Conservation (phyloP, 2,888 invertebrate genomes). For the Omphaloscelis lunosa region DNA sequence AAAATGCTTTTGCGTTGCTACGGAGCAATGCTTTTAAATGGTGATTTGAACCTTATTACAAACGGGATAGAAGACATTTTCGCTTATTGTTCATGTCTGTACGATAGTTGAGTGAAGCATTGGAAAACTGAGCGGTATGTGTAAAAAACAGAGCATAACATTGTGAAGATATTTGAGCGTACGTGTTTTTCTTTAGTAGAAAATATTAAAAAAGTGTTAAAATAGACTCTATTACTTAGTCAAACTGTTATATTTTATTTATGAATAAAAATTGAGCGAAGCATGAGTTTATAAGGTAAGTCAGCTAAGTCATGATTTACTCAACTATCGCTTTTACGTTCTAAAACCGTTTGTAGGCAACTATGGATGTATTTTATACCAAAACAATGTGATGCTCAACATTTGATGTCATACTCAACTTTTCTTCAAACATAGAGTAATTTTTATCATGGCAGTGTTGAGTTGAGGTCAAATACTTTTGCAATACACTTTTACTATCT, state of each 20-base stretch:
- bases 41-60: slow-evolving; percentile 57
- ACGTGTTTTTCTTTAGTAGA: slow-evolving; percentile 22
- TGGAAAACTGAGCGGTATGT: slow-evolving; percentile 8
- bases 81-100: slow-evolving; percentile 49
- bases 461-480: slow-evolving; percentile 1
- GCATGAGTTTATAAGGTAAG: slow-evolving; percentile 23
- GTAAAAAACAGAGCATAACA: slow-evolving; percentile 27
- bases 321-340: slow-evolving; percentile 33
- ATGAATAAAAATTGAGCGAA: slow-evolving; percentile 47
- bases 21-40: slow-evolving; percentile 59
- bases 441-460: slow-evolving; percentile 50
- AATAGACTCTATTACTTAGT: slow-evolving; percentile 45
- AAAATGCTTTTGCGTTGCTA: slow-evolving; percentile 61
- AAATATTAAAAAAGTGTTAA: slow-evolving; percentile 51
- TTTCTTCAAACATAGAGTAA: slow-evolving; percentile 35
- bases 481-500: not conserved
- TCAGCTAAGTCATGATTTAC: slow-evolving; percentile 11
- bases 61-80: slow-evolving; percentile 61
- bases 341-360: slow-evolving; percentile 20
- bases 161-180: slow-evolving; percentile 47
- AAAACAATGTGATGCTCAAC: slow-evolving; percentile 23
- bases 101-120: slow-evolving; percentile 43
- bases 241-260: slow-evolving; percentile 26
- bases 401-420: slow-evolving; percentile 18
- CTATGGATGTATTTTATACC: slow-evolving; percentile 39